These are phyloP conservation scores for Drusus annulatus DNA, from an alignment of 1,140 invertebrate species.

Conservation along the genomic window DNA sequence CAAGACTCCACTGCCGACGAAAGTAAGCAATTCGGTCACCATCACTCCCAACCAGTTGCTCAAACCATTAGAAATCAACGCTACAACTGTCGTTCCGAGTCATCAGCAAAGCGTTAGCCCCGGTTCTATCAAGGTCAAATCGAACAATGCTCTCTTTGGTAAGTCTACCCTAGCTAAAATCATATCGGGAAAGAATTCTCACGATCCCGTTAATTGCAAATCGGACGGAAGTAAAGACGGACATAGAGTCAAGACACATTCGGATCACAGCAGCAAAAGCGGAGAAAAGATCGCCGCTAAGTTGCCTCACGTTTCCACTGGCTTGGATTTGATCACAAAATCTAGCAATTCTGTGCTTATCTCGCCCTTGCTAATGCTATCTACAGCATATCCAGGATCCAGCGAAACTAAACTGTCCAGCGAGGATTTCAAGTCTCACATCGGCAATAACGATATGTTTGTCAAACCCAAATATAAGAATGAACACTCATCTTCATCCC, in stretches of 20 bases:
- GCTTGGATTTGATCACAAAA: constrained; percentile 18
- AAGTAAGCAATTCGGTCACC: constrained; percentile 29
- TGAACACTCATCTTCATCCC: constrained; percentile 37
- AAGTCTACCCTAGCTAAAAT: constrained; percentile 53
- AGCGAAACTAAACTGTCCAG: constrained; percentile 15
- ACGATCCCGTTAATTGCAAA: constrained; percentile 35
- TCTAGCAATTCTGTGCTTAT: not conserved
- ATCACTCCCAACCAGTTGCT: constrained; percentile 38
- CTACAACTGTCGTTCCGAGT: not conserved
- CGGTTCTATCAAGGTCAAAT: constrained; percentile 51
- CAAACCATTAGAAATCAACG: constrained; percentile 36
- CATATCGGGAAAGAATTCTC: constrained; percentile 48
- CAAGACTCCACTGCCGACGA: not conserved
- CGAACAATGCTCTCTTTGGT: constrained; percentile 50
- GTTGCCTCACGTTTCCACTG: not conserved
- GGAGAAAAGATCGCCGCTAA: constrained; percentile 8
- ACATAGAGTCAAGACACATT: constrained; percentile 26
- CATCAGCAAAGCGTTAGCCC: constrained; percentile 1
- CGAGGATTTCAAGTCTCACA: constrained; percentile 29
- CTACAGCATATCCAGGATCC: constrained; percentile 13
- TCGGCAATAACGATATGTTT: constrained; percentile 48
- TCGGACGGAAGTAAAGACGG: constrained; percentile 18
- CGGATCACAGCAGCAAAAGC: not conserved
- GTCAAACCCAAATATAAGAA: constrained; percentile 52
- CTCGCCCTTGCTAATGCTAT: constrained; percentile 12